Evolutionary conservation across 2,888 invertebrate genomes (phyloP).

Genomic region (Invenusta paracnida): DNA sequence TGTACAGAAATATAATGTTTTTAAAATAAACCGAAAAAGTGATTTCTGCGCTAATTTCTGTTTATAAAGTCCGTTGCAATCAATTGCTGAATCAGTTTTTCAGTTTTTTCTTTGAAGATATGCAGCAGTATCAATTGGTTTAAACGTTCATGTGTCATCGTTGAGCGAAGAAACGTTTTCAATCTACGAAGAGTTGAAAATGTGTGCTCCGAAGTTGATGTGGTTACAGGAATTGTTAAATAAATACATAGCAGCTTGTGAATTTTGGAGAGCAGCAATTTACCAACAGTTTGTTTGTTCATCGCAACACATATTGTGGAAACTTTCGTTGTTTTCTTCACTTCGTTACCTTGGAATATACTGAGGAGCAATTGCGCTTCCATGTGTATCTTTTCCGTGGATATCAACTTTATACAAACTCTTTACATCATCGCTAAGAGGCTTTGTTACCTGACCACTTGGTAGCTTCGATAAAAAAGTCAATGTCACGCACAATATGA

Average conservation of each 20-base stretch:
- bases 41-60: not conserved
- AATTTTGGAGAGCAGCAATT: not conserved
- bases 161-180: not conserved
- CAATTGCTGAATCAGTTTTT: not conserved
- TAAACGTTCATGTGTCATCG: not conserved
- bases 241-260: not conserved
- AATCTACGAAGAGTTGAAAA: slow-evolving; percentile 15
- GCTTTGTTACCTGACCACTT: not conserved
- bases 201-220: not conserved
- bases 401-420: not conserved
- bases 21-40: slow-evolving; percentile 8
- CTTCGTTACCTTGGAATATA: not conserved
- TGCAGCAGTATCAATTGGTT: not conserved
- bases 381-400: not conserved
- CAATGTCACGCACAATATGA: not conserved
- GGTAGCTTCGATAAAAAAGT: not conserved
- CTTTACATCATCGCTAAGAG: not conserved
- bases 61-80: not conserved
- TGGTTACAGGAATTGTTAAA: not conserved
- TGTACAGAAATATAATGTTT: not conserved
- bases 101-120: not conserved
- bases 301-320: not conserved
- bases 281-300: not conserved
- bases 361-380: not conserved
- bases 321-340: slow-evolving; percentile 6